These are phyloP conservation scores for Lichenostomus cassidix DNA, from an alignment of 2,113 vertebrate genomes.

Conservation along the genomic window DNA sequence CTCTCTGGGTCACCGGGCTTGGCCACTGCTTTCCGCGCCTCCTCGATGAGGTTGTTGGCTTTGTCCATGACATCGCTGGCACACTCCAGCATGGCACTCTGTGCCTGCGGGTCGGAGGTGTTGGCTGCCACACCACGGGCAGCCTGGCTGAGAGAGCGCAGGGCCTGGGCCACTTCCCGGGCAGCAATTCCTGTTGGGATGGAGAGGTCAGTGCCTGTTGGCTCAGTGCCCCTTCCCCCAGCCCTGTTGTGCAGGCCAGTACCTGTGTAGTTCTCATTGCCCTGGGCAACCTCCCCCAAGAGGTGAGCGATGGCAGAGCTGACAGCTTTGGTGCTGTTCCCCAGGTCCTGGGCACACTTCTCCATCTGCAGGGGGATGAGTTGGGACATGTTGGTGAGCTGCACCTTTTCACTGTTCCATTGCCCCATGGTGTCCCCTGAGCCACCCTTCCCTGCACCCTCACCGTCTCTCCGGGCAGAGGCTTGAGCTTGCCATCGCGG, in stretches of 20 bases:
- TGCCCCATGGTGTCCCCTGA: too few species aligned
- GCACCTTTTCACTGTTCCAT: not conserved
- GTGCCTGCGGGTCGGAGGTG: slow-evolving; percentile 78
- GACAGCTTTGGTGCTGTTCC: slow-evolving; percentile 92
- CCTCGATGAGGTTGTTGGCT: slow-evolving; percentile 91
- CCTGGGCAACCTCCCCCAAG: slow-evolving; percentile 92
- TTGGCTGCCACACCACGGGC: slow-evolving; percentile 90
- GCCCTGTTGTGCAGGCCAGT: accelerated
- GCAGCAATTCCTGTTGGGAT: slow-evolving; percentile 85
- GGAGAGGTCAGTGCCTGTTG: not conserved
- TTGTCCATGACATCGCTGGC: slow-evolving; percentile 93
- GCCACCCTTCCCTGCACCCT: not conserved
- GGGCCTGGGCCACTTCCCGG: slow-evolving; percentile 91
- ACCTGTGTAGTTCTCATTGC: slow-evolving; percentile 98
- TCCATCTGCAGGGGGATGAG: slow-evolving; percentile 78
- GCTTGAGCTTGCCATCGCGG: slow-evolving; percentile 86
- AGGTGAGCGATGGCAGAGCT: slow-evolving; percentile 92
- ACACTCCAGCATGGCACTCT: slow-evolving; percentile 87
- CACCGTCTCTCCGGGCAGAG: slow-evolving; percentile 93
- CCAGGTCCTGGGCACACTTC: slow-evolving; percentile 93
- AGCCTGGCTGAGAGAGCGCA: slow-evolving; percentile 86
- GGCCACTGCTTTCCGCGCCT: slow-evolving; percentile 89
- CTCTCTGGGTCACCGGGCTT: slow-evolving; percentile 91
- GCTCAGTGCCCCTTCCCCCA: not conserved
- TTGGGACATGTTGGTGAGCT: not conserved